Evolutionary conservation across 1,140 invertebrate species (phyloP).

Genomic region (Drosophila persimilis): DNA sequence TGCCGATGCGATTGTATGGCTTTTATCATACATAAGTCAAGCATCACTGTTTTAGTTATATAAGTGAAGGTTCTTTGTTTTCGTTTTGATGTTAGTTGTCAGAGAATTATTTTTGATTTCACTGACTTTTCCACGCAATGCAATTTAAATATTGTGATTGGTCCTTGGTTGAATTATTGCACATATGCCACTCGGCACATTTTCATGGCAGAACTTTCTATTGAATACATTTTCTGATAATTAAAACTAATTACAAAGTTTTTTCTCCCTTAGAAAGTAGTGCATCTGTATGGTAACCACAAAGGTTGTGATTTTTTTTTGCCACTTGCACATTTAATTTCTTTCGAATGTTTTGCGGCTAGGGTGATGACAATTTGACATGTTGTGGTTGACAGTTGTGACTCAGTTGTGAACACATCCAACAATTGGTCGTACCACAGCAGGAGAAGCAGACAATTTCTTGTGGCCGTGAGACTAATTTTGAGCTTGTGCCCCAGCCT

Average conservation of each 20-base stretch:
- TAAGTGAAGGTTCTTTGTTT: slow-evolving; percentile 1
- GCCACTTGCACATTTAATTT: background rate
- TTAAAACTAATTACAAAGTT: slow-evolving; percentile 48
- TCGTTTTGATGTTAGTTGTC: background rate
- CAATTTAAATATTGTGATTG: slow-evolving; percentile 3
- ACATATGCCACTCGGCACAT: slow-evolving; percentile 9
- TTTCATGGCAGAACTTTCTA: slow-evolving; percentile 13
- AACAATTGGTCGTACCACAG: slow-evolving; percentile 23
- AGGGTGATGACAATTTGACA: slow-evolving; percentile 28
- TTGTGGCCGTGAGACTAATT: slow-evolving; percentile 48
- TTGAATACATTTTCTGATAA: slow-evolving; percentile 16
- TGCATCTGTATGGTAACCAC: background rate
- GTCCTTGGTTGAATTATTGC: background rate
- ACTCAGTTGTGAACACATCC: slow-evolving; percentile 6
- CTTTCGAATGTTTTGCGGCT: background rate
- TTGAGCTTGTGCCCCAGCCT: slow-evolving; percentile 22
- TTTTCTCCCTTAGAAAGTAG: background rate
- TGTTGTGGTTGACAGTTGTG: slow-evolving; percentile 6
- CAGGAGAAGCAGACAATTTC: background rate
- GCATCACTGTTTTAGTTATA: background rate
- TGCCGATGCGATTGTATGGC: slow-evolving; percentile 3
- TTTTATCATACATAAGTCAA: background rate
- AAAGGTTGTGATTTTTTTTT: slow-evolving; percentile 5
- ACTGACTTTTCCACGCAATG: slow-evolving; percentile 14
- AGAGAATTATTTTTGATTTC: too few relatives aligned